Evolutionary conservation across 2,113 vertebrate genomes (phyloP).

Genomic region (Nothobranchius kuhntae): DNA sequence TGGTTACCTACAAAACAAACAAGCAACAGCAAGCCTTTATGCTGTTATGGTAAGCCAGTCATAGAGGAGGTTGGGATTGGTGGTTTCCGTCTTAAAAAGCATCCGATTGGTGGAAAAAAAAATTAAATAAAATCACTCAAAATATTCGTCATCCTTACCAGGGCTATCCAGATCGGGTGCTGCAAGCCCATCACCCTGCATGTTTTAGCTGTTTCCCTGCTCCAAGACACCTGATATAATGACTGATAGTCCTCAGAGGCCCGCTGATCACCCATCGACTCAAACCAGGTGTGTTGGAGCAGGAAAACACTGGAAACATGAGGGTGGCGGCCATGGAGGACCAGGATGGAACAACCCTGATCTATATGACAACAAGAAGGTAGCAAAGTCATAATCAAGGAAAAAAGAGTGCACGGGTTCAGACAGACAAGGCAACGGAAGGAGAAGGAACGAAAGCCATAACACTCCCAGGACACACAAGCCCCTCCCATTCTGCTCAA

Average conservation of each 20-base stretch:
- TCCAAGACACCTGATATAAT: no score
- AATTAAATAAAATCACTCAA: slow-evolving; percentile 9
- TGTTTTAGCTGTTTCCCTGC: no score
- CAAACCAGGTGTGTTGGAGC: no score
- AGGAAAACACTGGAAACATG: no score
- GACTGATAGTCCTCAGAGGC: no score
- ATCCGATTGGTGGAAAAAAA: slow-evolving; percentile 1
- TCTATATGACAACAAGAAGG: slow-evolving; percentile 16
- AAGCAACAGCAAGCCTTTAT: slow-evolving; percentile 34
- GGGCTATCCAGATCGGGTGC: no score
- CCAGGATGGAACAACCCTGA: slow-evolving; percentile 1
- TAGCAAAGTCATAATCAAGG: slow-evolving; percentile 16
- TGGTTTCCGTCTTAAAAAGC: slow-evolving; percentile 33
- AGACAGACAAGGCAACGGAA: slow-evolving; percentile 43
- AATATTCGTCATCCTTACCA: background rate
- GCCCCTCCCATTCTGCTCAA: slow-evolving; percentile 55
- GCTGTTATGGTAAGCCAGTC: slow-evolving; percentile 34
- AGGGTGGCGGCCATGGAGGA: no score
- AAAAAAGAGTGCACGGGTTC: slow-evolving; percentile 25
- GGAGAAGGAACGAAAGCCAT: slow-evolving; percentile 34
- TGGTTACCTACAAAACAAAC: slow-evolving; percentile 17
- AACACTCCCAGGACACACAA: slow-evolving; percentile 55
- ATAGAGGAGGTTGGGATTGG: slow-evolving; percentile 13
- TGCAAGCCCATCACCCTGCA: no score
- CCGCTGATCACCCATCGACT: no score